These are phyloP conservation scores for Eupithecia vulgata DNA, from an alignment of 2,888 invertebrate genomes.

Conservation along the genomic window DNA sequence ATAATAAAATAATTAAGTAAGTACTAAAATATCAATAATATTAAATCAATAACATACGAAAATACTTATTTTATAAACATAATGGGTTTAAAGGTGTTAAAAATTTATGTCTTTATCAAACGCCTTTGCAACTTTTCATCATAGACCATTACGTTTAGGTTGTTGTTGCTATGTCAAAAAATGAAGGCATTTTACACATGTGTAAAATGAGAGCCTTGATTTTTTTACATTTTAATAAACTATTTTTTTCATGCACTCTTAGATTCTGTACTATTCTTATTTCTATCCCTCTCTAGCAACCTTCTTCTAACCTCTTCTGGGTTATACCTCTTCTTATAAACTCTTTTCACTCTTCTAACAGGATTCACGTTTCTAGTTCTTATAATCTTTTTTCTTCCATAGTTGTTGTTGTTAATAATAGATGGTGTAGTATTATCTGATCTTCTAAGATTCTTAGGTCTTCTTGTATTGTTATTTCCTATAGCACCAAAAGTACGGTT, in stretches of 20 bases:
- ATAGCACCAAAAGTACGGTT: not conserved
- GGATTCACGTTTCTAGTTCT: conserved; percentile 70
- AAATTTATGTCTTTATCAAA: not conserved
- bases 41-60: not conserved
- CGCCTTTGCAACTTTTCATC: not conserved
- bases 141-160: not conserved
- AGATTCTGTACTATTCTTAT: conserved; percentile 51
- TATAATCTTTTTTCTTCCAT: conserved; percentile 62
- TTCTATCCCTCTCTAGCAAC: conserved; percentile 74
- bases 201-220: too few species aligned
- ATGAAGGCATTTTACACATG: too few species aligned
- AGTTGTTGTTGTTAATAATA: conserved; percentile 41
- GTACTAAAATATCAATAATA: not conserved
- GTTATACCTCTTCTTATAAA: conserved; percentile 77
- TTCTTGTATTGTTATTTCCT: conserved; percentile 58
- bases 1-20: not conserved
- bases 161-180: not conserved
- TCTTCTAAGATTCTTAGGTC: conserved; percentile 50
- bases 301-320: conserved; percentile 81
- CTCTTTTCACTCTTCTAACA: conserved; percentile 73
- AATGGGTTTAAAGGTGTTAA: not conserved
- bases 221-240: too few species aligned
- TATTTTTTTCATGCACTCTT: conserved; percentile 9
- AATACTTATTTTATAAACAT: not conserved
- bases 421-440: conserved; percentile 45